Conservation (phyloP, 1,140 invertebrate species). For the Glossosoma conforme region DNA sequence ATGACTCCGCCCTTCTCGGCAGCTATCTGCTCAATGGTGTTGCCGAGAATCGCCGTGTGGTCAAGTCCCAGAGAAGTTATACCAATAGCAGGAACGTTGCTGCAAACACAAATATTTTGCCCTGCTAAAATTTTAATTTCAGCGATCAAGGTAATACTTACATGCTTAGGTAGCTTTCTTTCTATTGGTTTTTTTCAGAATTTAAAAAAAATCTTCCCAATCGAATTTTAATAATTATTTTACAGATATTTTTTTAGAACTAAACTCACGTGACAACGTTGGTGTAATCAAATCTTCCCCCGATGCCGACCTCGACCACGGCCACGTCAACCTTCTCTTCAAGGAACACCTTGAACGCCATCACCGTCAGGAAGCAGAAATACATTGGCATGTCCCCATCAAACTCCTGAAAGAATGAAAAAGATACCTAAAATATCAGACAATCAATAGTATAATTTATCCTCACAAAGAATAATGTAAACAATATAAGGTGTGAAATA, state of each 20-base stretch:
- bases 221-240: not conserved
- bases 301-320: constrained; percentile 96
- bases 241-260: not conserved
- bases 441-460: too few species aligned
- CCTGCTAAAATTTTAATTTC: too few species aligned
- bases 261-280: constrained; percentile 76
- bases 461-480: constrained; percentile 4
- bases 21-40: constrained; percentile 83
- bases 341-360: constrained; percentile 88
- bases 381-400: constrained; percentile 83
- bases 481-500: too few species aligned
- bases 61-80: constrained; percentile 91
- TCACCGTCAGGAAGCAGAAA: constrained; percentile 89
- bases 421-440: too few species aligned
- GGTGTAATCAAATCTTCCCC: constrained; percentile 90
- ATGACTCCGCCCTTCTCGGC: constrained; percentile 96
- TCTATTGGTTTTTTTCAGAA: too few species aligned
- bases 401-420: constrained; percentile 43
- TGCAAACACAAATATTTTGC: constrained; percentile 7
- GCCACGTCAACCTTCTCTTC: constrained; percentile 87
- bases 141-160: too few species aligned
- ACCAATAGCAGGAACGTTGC: constrained; percentile 76
- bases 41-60: constrained; percentile 79
- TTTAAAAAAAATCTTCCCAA: too few species aligned
- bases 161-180: too few species aligned